Evolutionary conservation across 2,797 vertebrate genomes (phyloP), one percentile per base, ranked within the genome.

Genomic region (Melanotaenia parkinsoni): DNA sequence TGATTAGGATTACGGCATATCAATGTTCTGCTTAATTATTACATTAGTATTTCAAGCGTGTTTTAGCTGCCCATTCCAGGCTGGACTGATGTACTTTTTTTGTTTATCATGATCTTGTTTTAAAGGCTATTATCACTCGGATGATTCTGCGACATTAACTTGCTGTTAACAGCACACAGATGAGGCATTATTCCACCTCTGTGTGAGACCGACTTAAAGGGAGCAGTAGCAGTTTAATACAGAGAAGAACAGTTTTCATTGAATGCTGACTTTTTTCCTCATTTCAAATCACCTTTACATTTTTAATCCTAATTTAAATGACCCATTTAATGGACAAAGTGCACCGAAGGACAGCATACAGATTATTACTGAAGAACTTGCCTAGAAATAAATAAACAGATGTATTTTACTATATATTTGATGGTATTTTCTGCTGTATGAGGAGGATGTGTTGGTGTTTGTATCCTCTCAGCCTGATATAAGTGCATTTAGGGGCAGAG

Each of bases 401-500:
- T 70, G 4, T 33, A 14, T 37, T 68, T 72, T 51, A 30, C 13
- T 45, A 3, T 28, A 63, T 20, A 43, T 58, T 33, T 58, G 4
- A 26, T 57, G 50, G 68, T 66, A 45, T 67, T 64, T 63, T 73
- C 14, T 70, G 33, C 40, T 28, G 9, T 9, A 24, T 43, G 57
- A 69, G 24, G 61, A 35, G 35, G 35, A 54, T 61, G 33, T 56
- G 50, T 65, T 74, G 72, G 13, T 59, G 68, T 81, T 78, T 75
- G 72, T 51, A 47, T 83, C 60, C 70, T 40, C 40, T 64, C 54
- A 51, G 79, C 28, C 37, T 67, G 64, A 45, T 66, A 11, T 57
- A 54, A 65, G 71, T 50, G 60, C 28, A 24, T 88, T 86, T 33
- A 62, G 40, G 58, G 59, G 53, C 58, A 70, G 72, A 77, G 80